A percentile compares a stretch with the other conserved stretches of the same genome.
phyloP scores from a whole-genome alignment of 1,140 invertebrate species.

The Pristionchus pacificus region DNA sequence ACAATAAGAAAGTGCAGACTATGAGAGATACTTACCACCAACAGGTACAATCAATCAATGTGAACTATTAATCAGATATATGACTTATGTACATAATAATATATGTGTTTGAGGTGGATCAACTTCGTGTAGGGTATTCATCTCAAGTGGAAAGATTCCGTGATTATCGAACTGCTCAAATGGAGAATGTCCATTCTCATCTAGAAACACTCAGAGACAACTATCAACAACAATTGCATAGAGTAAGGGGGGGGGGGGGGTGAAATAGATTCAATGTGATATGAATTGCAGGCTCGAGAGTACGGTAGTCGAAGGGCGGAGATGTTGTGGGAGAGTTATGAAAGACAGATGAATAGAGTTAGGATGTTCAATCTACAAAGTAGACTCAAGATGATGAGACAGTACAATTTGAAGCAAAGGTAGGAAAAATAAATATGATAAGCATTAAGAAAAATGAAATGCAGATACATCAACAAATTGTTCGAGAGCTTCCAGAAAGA shows the following conservation, averaged over 20 bases:
- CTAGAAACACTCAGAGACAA: conserved; percentile 41
- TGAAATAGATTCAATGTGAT: too few relatives aligned
- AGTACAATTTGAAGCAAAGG: conserved; percentile 54
- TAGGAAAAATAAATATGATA: neutral
- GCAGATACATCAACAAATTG: conserved; percentile 49
- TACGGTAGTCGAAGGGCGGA: conserved; percentile 52
- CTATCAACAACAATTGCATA: conserved; percentile 31
- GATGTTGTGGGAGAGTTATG: conserved; percentile 51
- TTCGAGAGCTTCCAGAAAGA: conserved; percentile 44
- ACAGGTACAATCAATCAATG: conserved; percentile 36
- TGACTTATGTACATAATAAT: neutral
- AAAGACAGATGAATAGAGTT: conserved; percentile 50
- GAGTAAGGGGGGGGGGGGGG: too few relatives aligned
- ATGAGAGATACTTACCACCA: conserved; percentile 56
- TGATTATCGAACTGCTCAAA: conserved; percentile 50
- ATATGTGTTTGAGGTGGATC: conserved; percentile 25
- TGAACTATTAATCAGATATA: neutral
- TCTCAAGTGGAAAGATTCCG: conserved; percentile 52
- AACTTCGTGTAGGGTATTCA: conserved; percentile 47
- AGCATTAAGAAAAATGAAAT: neutral
- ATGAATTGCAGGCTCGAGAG: conserved; percentile 47
- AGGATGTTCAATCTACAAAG: conserved; percentile 56
- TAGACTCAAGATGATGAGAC: conserved; percentile 50
- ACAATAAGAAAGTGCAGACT: conserved; percentile 35
- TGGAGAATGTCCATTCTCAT: conserved; percentile 51